Conservation (phyloP, 2,888 invertebrate species). For the Pristionchus fissidentatus region DNA sequence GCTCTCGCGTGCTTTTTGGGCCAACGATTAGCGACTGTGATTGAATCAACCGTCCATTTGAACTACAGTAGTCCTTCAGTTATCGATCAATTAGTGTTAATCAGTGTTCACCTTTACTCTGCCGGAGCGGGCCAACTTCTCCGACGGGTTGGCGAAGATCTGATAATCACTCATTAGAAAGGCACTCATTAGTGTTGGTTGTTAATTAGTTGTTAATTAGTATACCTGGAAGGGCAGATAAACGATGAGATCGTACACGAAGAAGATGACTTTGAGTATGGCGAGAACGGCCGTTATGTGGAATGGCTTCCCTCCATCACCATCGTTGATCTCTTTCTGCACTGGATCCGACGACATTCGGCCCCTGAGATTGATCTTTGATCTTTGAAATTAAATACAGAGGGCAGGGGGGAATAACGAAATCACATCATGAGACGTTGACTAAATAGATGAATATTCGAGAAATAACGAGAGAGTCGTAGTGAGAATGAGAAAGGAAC, state of each 20-base stretch:
- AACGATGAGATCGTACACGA: slow-evolving; percentile 71
- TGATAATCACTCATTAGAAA: slow-evolving; percentile 20
- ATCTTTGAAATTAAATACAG: background rate
- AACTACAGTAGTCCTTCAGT: no score
- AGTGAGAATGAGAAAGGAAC: background rate
- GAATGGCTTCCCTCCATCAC: slow-evolving; percentile 19
- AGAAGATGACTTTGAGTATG: slow-evolving; percentile 65
- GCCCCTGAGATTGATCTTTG: background rate
- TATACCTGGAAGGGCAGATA: slow-evolving; percentile 68
- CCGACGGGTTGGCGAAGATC: slow-evolving; percentile 73
- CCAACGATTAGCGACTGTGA: background rate
- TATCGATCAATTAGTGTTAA: background rate
- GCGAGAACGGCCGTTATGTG: slow-evolving; percentile 45
- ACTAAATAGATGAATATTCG: slow-evolving; percentile 16
- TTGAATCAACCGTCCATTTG: background rate
- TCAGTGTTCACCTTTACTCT: slow-evolving; percentile 62
- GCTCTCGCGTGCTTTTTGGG: no score
- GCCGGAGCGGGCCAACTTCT: slow-evolving; percentile 66
- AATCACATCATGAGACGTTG: background rate
- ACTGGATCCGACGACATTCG: slow-evolving; percentile 48
- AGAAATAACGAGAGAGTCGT: background rate
- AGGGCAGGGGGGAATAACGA: background rate
- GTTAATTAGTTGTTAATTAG: background rate
- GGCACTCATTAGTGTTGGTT: background rate
- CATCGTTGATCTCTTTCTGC: slow-evolving; percentile 49